Evolutionary conservation across 2,113 vertebrate species (phyloP).

Genomic region (Glaucidium brasilianum): DNA sequence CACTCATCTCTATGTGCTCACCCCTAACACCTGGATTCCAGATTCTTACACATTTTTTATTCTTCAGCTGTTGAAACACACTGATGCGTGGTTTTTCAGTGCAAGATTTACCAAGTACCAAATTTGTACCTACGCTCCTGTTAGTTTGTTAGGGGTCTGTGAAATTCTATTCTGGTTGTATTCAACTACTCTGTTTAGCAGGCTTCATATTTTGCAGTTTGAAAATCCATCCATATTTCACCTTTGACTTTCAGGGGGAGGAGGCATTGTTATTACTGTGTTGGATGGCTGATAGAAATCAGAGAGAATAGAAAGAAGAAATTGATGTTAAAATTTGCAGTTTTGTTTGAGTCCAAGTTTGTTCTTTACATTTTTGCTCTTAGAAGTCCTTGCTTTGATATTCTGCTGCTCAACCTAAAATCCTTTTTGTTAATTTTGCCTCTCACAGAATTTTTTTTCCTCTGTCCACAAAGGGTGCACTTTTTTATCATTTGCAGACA

Average conservation of each 20-base stretch:
- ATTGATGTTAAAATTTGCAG: not conserved
- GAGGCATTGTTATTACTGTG: not conserved
- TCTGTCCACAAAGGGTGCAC: not conserved
- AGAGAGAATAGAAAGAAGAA: not conserved
- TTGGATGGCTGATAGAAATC: not conserved
- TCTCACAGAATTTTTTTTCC: not conserved
- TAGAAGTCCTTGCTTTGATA: not conserved
- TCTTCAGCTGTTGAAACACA: not conserved
- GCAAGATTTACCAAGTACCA: not conserved
- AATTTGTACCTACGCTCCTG: not conserved
- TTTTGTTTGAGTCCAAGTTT: not conserved
- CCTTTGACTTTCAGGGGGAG: not conserved
- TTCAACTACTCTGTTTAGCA: not conserved
- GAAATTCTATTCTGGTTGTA: not conserved
- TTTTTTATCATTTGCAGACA: not conserved
- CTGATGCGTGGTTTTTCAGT: not conserved
- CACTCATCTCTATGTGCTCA: not conserved
- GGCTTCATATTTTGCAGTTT: not conserved
- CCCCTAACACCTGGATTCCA: conserved; percentile 10
- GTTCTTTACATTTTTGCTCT: not conserved
- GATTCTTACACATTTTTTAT: not conserved
- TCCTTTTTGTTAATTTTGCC: not conserved
- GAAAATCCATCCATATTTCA: not conserved
- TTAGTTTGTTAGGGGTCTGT: not conserved
- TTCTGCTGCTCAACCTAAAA: not conserved